phyloP scores from a whole-genome alignment of 1,140 invertebrate genomes.

The Sitodiplosis mosellana region DNA sequence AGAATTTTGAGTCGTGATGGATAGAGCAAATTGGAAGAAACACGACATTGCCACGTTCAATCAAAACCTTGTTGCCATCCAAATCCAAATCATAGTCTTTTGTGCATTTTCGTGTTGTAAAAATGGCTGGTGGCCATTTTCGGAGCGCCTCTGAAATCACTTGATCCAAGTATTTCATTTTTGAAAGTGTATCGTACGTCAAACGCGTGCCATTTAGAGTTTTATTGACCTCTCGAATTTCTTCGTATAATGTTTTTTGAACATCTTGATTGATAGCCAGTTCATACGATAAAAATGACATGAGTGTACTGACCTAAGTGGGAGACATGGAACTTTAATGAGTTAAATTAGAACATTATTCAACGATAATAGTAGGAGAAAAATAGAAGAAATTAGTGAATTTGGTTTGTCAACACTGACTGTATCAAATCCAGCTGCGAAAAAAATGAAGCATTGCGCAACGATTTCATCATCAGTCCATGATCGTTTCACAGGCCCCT shows the following conservation, averaged over 20 bases:
- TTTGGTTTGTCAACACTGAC: too few relatives aligned
- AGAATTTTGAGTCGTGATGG: constrained; percentile 38
- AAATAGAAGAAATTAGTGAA: too few relatives aligned
- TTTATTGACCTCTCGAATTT: constrained; percentile 25
- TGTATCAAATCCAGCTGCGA: constrained; percentile 46
- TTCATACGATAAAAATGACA: constrained; percentile 30
- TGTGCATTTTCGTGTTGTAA: constrained; percentile 29
- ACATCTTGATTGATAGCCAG: constrained; percentile 13
- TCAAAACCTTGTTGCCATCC: constrained; percentile 13
- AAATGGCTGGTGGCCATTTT: constrained; percentile 29
- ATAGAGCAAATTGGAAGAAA: constrained; percentile 29
- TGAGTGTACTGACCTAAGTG: too few relatives aligned
- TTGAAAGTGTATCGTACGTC: constrained; percentile 29
- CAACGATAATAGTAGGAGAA: too few relatives aligned
- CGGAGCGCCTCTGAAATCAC: constrained; percentile 37
- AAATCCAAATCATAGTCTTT: constrained; percentile 25
- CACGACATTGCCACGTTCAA: constrained; percentile 25
- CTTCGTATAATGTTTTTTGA: constrained; percentile 24
- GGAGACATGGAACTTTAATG: too few relatives aligned
- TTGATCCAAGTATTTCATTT: constrained; percentile 45
- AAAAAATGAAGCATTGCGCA: constrained; percentile 37
- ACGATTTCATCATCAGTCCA: constrained; percentile 42
- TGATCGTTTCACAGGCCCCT: constrained; percentile 14
- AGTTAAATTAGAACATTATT: too few relatives aligned
- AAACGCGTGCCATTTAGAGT: constrained; percentile 9